phyloP scores from a whole-genome alignment of 2,888 invertebrate species.

The Lasioglossum zephyrum region DNA sequence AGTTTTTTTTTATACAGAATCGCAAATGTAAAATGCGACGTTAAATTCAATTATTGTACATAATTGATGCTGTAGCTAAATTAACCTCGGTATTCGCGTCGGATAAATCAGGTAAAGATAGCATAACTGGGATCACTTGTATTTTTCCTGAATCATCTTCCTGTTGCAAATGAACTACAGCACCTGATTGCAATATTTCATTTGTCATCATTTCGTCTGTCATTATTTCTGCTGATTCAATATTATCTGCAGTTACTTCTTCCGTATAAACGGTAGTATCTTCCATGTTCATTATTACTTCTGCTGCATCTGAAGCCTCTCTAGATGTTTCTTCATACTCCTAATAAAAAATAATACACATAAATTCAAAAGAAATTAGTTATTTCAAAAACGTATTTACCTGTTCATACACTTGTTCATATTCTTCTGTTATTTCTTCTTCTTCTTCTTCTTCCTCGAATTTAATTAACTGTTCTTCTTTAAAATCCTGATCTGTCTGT shows the following conservation, averaged over 20 bases:
- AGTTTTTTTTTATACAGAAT: constrained; percentile 53
- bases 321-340: constrained; percentile 81
- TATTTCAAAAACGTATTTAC: constrained; percentile 32
- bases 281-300: constrained; percentile 81
- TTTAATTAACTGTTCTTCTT: constrained; percentile 68
- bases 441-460: constrained; percentile 61
- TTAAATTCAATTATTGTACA: constrained; percentile 79
- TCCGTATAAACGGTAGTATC: constrained; percentile 82
- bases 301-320: constrained; percentile 78
- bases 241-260: constrained; percentile 81
- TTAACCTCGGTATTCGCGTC: constrained; percentile 80
- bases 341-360: constrained; percentile 67
- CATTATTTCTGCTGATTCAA: constrained; percentile 78
- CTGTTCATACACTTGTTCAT: constrained; percentile 75
- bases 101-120: constrained; percentile 80
- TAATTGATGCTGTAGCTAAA: constrained; percentile 81
- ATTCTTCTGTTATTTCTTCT: constrained; percentile 64
- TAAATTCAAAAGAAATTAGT: background rate
- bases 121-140: constrained; percentile 82
- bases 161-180: constrained; percentile 80
- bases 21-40: constrained; percentile 26
- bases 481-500: constrained; percentile 55
- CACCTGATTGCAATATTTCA: constrained; percentile 78
- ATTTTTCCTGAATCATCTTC: constrained; percentile 81
- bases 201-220: constrained; percentile 79